Conservation (phyloP, 2,888 invertebrate species). For the Hecatera dysodea region DNA sequence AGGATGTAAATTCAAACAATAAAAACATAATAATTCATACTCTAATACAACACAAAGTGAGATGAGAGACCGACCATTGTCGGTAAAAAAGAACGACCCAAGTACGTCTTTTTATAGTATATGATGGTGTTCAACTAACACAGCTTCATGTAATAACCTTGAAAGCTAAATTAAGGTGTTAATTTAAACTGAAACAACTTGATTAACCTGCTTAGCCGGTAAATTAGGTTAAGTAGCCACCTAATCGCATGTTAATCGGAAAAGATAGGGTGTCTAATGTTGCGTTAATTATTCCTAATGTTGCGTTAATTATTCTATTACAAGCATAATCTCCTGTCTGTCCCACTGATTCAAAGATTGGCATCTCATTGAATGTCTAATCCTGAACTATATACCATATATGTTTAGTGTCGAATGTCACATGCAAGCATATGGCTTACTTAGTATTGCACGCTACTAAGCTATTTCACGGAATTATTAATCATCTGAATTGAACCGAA, state of each 20-base stretch:
- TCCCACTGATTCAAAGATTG: neutral
- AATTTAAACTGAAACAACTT: constrained; percentile 7
- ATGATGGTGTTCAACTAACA: neutral
- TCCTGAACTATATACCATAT: neutral
- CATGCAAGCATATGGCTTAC: neutral
- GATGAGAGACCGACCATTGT: no score
- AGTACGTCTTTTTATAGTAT: no score
- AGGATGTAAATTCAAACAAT: no score
- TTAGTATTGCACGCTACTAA: neutral
- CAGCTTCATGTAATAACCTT: no score
- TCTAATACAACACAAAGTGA: no score
- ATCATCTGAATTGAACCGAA: constrained; percentile 12
- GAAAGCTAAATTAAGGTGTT: neutral
- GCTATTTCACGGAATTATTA: constrained; percentile 16
- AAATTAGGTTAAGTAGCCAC: neutral
- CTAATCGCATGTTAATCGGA: neutral
- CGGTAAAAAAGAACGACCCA: no score
- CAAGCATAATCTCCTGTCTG: neutral
- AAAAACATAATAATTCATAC: no score
- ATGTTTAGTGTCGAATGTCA: neutral
- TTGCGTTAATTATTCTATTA: neutral
- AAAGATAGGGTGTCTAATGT: neutral
- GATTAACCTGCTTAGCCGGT: constrained; percentile 5
- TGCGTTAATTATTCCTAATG: neutral
- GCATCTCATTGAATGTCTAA: neutral